phyloP scores from a whole-genome alignment of 2,113 vertebrate genomes.

The Bubo scandiacus region DNA sequence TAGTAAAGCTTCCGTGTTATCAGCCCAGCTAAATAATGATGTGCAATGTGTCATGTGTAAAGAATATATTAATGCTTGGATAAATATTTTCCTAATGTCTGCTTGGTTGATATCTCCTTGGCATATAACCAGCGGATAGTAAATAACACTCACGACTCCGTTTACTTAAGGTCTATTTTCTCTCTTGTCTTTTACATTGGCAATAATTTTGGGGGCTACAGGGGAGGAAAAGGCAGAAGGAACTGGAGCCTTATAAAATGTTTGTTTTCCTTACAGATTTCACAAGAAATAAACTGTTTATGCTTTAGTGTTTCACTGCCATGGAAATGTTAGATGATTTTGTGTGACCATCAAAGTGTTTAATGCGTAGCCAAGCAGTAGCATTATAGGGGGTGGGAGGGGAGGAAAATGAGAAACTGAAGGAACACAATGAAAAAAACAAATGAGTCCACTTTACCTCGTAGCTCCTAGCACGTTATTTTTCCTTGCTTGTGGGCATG shows the following conservation, averaged over 20 bases:
- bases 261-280: constrained; percentile 66
- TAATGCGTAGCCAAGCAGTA: constrained; percentile 66
- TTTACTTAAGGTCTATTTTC: constrained; percentile 75
- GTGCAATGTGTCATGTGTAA: constrained; percentile 72
- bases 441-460: constrained; percentile 9
- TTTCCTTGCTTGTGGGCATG: constrained; percentile 56
- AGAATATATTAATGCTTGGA: constrained; percentile 73
- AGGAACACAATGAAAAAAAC: constrained; percentile 23
- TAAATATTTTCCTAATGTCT: constrained; percentile 83
- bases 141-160: constrained; percentile 73
- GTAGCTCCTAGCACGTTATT: not conserved
- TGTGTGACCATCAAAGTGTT: constrained; percentile 38
- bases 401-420: not conserved
- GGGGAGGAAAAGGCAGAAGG: constrained; percentile 5
- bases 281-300: constrained; percentile 61
- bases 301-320: constrained; percentile 34
- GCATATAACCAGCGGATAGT: constrained; percentile 73
- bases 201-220: constrained; percentile 34
- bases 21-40: constrained; percentile 77
- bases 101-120: constrained; percentile 71
- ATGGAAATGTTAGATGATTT: constrained; percentile 59
- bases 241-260: constrained; percentile 41
- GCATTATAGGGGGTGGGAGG: constrained; percentile 17
- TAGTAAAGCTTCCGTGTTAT: constrained; percentile 74
- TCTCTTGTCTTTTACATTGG: constrained; percentile 56